A percentile compares a stretch with the other conserved stretches of the same genome.
Evolutionary conservation across 2,888 invertebrate species (phyloP).

Genomic region (Matsumyia berberina): DNA sequence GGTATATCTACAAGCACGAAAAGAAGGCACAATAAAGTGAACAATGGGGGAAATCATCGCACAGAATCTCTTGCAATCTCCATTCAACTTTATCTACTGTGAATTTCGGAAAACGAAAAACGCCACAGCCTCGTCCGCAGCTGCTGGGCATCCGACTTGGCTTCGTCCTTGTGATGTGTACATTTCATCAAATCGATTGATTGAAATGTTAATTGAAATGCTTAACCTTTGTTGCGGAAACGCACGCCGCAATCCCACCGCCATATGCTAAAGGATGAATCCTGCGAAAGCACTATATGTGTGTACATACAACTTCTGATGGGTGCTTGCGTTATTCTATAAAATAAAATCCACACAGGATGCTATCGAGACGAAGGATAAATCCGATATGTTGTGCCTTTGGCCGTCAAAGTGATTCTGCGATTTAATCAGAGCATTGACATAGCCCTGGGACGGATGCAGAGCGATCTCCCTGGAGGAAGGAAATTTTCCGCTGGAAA

Average conservation of each 20-base stretch:
- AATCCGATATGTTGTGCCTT: slow-evolving; percentile 16
- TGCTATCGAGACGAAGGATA: slow-evolving; percentile 39
- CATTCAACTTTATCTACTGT: neutral
- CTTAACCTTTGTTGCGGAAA: slow-evolving; percentile 35
- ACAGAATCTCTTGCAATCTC: slow-evolving; percentile 19
- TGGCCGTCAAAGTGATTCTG: neutral
- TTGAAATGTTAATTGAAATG: slow-evolving; percentile 42
- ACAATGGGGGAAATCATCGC: slow-evolving; percentile 12
- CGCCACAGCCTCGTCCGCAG: neutral
- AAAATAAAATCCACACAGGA: slow-evolving; percentile 22
- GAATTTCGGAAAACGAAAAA: neutral
- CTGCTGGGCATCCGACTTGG: neutral
- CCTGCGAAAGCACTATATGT: neutral
- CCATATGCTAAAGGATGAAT: slow-evolving; percentile 15
- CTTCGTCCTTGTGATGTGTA: slow-evolving; percentile 1
- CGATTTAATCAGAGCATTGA: slow-evolving; percentile 18
- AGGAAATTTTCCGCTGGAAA: slow-evolving; percentile 17
- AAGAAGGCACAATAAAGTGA: slow-evolving; percentile 8
- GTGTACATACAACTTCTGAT: too few species aligned
- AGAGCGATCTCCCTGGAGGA: neutral
- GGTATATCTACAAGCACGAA: slow-evolving; percentile 1
- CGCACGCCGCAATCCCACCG: neutral
- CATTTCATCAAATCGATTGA: slow-evolving; percentile 38
- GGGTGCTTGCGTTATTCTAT: too few species aligned
- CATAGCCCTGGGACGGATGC: neutral